These are phyloP conservation scores for Pampus argenteus DNA, from an alignment of 2,797 vertebrate genomes.

Conservation along the genomic window DNA sequence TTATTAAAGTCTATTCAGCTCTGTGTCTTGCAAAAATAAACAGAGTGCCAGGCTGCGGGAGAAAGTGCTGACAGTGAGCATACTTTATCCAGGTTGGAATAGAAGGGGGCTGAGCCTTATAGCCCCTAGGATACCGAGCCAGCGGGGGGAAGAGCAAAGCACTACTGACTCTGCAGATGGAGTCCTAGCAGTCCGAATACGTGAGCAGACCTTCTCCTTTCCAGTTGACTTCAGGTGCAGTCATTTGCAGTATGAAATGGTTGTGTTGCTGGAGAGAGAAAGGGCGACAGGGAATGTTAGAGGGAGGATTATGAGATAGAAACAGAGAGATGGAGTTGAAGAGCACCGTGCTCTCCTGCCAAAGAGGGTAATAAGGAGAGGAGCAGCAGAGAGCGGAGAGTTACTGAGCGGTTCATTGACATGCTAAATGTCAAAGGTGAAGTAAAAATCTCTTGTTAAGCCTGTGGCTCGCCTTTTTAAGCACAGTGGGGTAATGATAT, in stretches of 20 bases:
- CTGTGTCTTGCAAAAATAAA: conserved; percentile 86
- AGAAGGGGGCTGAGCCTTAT: conserved; percentile 71
- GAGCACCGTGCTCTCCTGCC: conserved; percentile 52
- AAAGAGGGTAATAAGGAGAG: conserved; percentile 74
- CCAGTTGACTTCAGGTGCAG: conserved; percentile 81
- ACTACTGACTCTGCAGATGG: conserved; percentile 48
- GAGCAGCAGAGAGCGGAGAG: conserved; percentile 57
- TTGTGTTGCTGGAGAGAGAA: conserved; percentile 48
- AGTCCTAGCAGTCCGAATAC: conserved; percentile 31
- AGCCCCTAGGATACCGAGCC: conserved; percentile 66
- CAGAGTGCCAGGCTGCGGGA: conserved; percentile 80
- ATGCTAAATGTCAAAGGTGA: conserved; percentile 79
- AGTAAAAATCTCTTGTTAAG: conserved; percentile 73
- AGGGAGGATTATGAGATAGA: conserved; percentile 38
- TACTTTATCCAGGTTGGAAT: conserved; percentile 82
- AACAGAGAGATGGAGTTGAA: conserved; percentile 40
- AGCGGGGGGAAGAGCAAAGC: conserved; percentile 37
- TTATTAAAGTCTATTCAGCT: conserved; percentile 87
- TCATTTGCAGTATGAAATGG: conserved; percentile 76
- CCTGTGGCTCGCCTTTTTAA: conserved; percentile 57
- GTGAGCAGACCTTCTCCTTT: conserved; percentile 67
- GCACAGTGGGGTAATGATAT: conserved; percentile 60
- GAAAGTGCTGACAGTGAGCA: conserved; percentile 86
- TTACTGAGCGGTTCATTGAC: conserved; percentile 70
- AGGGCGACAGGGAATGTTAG: conserved; percentile 6